Evolutionary conservation across 2,797 vertebrate species (phyloP).

Genomic region (Cuniculus paca): DNA sequence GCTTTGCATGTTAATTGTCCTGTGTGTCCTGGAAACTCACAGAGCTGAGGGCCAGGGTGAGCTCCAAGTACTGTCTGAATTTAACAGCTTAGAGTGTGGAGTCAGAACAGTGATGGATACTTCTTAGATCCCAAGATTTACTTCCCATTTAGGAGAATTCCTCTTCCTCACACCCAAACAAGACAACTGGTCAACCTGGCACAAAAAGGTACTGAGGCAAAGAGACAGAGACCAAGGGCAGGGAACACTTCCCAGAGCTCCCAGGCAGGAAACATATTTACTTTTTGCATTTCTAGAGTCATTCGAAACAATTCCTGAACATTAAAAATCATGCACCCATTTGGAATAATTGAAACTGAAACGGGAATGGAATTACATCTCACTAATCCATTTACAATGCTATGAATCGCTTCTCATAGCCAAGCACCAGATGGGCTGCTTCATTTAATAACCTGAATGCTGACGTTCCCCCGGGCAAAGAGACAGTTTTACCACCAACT

Average conservation of each 20-base stretch:
- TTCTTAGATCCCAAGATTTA: conserved; percentile 81
- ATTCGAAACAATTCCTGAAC: conserved; percentile 83
- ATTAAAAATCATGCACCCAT: conserved; percentile 83
- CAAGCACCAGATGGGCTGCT: conserved; percentile 77
- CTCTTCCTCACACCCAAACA: neutral
- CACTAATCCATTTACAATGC: conserved; percentile 86
- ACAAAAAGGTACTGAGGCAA: neutral
- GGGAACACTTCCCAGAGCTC: neutral
- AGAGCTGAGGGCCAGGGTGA: neutral
- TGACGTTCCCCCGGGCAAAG: conserved; percentile 81
- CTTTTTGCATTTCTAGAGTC: conserved; percentile 75
- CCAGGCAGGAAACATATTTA: conserved; percentile 60
- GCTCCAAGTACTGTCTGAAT: conserved; percentile 81
- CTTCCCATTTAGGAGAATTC: conserved; percentile 57
- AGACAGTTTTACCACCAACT: conserved; percentile 86
- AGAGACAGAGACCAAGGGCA: neutral
- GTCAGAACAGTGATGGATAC: conserved; percentile 80
- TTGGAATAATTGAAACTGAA: conserved; percentile 88
- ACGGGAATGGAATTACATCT: conserved; percentile 82
- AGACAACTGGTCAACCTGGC: conserved; percentile 39
- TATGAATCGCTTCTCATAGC: conserved; percentile 84
- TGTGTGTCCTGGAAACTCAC: conserved; percentile 67
- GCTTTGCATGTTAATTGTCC: conserved; percentile 71
- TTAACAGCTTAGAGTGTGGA: conserved; percentile 83
- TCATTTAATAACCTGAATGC: conserved; percentile 86